phyloP scores from a whole-genome alignment of 2,113 vertebrate species.

The Numenius arquata region DNA sequence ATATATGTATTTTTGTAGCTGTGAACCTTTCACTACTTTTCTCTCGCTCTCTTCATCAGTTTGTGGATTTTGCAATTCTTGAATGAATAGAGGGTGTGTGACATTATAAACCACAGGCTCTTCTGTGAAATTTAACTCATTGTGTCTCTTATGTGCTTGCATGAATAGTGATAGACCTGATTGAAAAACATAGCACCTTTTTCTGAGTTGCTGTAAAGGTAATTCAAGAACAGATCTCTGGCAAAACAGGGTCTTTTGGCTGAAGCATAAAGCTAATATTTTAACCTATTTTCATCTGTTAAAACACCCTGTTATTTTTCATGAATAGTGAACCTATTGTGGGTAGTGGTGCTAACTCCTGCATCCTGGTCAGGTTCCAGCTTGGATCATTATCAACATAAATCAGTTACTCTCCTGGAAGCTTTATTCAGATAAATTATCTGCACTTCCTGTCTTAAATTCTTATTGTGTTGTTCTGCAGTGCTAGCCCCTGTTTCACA shows the following conservation, averaged over 20 bases:
- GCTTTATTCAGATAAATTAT: slow-evolving; percentile 55
- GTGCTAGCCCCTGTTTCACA: background rate
- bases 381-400: slow-evolving; percentile 48
- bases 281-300: background rate
- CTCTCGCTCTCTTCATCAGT: background rate
- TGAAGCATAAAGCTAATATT: background rate
- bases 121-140: background rate
- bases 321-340: background rate
- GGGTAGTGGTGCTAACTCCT: background rate
- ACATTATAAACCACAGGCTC: background rate
- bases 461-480: slow-evolving; percentile 42
- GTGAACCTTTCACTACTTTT: background rate
- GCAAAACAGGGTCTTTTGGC: background rate
- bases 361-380: slow-evolving; percentile 38
- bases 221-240: background rate
- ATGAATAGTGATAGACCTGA: background rate
- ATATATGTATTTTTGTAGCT: background rate
- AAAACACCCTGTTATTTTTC: background rate
- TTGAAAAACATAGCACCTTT: background rate
- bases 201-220: background rate
- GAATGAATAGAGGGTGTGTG: background rate
- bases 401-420: slow-evolving; percentile 50
- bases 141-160: background rate
- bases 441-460: slow-evolving; percentile 61
- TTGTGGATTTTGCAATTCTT: slow-evolving; percentile 3